Base-by-base conservation (phyloP, 1,140 invertebrate genomes). In the Heliconius nattereri region DNA sequence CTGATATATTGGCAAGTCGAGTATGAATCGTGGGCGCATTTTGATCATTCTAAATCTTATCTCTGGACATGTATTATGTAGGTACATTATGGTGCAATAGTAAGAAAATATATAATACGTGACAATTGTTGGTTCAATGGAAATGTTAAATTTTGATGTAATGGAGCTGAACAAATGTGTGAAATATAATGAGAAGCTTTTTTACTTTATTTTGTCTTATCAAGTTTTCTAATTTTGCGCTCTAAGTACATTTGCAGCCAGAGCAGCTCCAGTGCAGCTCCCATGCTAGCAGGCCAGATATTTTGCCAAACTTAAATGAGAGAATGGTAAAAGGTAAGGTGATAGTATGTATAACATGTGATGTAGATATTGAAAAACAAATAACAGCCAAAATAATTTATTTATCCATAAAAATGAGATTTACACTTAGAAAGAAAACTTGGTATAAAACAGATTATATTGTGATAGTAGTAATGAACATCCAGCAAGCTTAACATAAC, bases 1-100 rank as follows among this genome's bases (percentile, higher is more conserved):
- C 60, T 66, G 60, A 66, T 66, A 5, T 66, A 66, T 66, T 66
- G 9, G 13, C 23, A 66, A 66, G 57, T 26, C 23, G 16, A 29
- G 23, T 66, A 26, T 66, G 26, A 16, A 2, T 66, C 13, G 60
- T 66, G 29, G 60, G 11, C 60, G 60, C 29, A 13, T 66, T 57
- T 29, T 66, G 60, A 66, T 66, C 26, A 29, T 29, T 66, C 11
- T 60, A 66, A 66, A 66, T 66, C 60, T 66, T 66, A 66, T 66
- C 26, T 26, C 3, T 66, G 1, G 11, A 13, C 6, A 7, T 35
- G 32, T 35, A 35, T 35, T 60, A 26, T 23, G 13, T 29, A 45
- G 40, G 0, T 45, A 40, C n/a, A 5, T 29, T 13, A 66, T n/a
- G 26, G 54, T 57, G 54, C 23, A 29, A 29, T 29, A 29, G 26